These are phyloP conservation scores for Phrynocephalus forsythii DNA, from an alignment of 2,797 vertebrate species.

Conservation along the genomic window DNA sequence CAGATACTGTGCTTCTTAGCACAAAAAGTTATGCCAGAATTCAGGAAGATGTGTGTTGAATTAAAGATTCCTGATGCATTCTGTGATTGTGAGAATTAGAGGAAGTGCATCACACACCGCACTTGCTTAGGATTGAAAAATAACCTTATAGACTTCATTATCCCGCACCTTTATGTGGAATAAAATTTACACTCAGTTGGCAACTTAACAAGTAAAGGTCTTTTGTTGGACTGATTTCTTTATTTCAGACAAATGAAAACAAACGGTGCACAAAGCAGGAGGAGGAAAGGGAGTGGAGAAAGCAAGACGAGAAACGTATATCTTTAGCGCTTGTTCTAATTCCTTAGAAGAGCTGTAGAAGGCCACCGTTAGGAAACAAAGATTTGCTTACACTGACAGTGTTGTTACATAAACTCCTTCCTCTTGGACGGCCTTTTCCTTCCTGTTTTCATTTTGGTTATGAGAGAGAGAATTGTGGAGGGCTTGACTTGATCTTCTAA, in stretches of 20 bases:
- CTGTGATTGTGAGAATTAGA: background rate
- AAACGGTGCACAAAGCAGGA: conserved; percentile 8
- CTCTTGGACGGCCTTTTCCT: background rate
- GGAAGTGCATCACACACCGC: background rate
- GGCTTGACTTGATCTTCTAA: background rate
- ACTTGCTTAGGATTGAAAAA: background rate
- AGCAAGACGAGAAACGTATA: no score
- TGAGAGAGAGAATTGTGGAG: background rate
- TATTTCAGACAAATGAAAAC: conserved; percentile 13
- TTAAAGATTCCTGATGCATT: background rate
- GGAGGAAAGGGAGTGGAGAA: no score
- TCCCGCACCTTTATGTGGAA: conserved; percentile 1
- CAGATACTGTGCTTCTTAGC: background rate
- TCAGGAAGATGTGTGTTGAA: background rate
- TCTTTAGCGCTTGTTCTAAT: background rate
- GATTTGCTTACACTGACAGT: background rate
- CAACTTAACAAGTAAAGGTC: conserved; percentile 14
- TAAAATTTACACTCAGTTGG: background rate
- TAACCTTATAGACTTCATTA: background rate
- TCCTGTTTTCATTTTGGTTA: background rate
- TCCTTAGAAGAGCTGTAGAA: background rate
- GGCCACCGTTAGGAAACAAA: background rate
- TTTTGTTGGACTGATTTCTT: conserved; percentile 19
- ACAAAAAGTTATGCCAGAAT: background rate
- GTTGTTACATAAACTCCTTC: background rate